Percentiles rank a stretch among this genome's conserved stretches.
phyloP scores from a whole-genome alignment of 1,140 invertebrate species.

The Leptoteleia sp. region DNA sequence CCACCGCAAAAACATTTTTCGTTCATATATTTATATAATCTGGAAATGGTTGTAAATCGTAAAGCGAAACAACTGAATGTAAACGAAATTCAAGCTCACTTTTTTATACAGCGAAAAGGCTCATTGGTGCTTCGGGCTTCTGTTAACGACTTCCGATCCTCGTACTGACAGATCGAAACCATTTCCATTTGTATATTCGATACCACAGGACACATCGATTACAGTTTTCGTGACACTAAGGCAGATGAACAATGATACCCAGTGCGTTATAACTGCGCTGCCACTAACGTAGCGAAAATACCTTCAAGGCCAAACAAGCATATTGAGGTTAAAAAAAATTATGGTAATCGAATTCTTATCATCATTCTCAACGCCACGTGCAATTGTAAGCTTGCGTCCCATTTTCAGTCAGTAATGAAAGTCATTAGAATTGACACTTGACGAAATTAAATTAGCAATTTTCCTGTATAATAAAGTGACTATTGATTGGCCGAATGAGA shows the following conservation, averaged over 20 bases:
- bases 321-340: conserved; percentile 16
- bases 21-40: conserved; percentile 34
- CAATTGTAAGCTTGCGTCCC: conserved; percentile 58
- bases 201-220: conserved; percentile 6
- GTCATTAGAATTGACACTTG: conserved; percentile 70
- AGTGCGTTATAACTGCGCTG: conserved; percentile 74
- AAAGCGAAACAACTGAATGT: conserved; percentile 7
- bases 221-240: neutral
- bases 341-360: conserved; percentile 62
- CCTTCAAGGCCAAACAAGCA: conserved; percentile 63
- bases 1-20: conserved; percentile 17
- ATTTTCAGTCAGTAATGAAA: conserved; percentile 69
- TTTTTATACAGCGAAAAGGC: conserved; percentile 48
- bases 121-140: neutral
- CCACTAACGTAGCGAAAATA: conserved; percentile 72
- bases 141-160: conserved; percentile 6
- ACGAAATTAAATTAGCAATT: conserved; percentile 73
- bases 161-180: conserved; percentile 9
- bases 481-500: conserved; percentile 70
- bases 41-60: conserved; percentile 46
- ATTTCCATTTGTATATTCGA: conserved; percentile 36
- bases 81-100: conserved; percentile 38
- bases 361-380: conserved; percentile 51
- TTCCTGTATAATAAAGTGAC: conserved; percentile 76
- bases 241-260: conserved; percentile 16